A percentile compares a stretch with the other conserved stretches of the same genome.
Conservation (phyloP, 2,113 vertebrate species). For the Xiphophorus maculatus region DNA sequence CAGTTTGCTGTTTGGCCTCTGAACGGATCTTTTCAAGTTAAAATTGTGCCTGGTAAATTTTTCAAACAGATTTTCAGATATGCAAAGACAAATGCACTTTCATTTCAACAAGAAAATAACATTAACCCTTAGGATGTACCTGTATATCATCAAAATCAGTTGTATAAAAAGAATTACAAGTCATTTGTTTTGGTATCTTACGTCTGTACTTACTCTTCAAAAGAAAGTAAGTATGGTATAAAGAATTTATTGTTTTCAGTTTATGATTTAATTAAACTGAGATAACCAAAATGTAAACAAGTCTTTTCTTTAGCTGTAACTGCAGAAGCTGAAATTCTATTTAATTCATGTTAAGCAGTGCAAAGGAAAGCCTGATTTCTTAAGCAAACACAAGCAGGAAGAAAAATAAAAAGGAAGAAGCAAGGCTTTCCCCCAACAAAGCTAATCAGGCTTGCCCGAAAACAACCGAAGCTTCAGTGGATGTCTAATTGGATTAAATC, state of each 20-base stretch:
- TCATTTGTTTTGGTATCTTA: too few species aligned
- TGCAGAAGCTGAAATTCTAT: constrained; percentile 5
- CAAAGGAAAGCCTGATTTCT: constrained; percentile 40
- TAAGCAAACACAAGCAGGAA: constrained; percentile 50
- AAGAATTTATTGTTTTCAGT: neutral
- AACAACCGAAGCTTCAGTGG: constrained; percentile 74
- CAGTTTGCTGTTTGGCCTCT: constrained; percentile 7
- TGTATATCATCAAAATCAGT: constrained; percentile 4
- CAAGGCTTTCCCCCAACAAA: constrained; percentile 66
- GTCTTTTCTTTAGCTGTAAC: constrained; percentile 12
- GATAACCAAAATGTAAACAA: constrained; percentile 17
- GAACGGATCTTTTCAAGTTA: constrained; percentile 18
- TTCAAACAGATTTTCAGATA: constrained; percentile 29
- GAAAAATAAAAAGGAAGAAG: constrained; percentile 58
- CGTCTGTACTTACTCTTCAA: too few species aligned
- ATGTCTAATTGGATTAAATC: constrained; percentile 80
- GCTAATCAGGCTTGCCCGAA: constrained; percentile 76
- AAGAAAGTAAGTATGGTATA: neutral
- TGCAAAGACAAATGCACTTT: constrained; percentile 18
- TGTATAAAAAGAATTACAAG: neutral
- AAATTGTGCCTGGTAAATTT: constrained; percentile 32
- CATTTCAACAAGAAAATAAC: constrained; percentile 5
- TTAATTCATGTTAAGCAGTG: constrained; percentile 22
- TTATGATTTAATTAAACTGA: constrained; percentile 7
- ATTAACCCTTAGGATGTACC: neutral